phyloP scores from a whole-genome alignment of 2,797 vertebrate genomes.

The Decapterus maruadsi region DNA sequence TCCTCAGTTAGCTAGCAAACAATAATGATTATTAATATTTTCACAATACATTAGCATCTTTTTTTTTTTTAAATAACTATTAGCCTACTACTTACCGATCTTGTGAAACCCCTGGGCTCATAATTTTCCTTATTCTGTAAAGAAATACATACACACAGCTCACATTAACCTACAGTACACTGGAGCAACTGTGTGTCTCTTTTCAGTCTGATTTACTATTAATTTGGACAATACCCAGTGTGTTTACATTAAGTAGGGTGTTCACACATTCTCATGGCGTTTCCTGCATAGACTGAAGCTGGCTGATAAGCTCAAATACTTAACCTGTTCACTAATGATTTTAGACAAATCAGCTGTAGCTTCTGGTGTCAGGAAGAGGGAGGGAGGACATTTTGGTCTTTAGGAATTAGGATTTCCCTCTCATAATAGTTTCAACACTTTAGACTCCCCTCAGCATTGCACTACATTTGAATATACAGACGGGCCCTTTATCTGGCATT shows the following conservation, averaged over 20 bases:
- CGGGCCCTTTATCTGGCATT: background rate
- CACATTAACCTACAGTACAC: background rate
- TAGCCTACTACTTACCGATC: constrained; percentile 70
- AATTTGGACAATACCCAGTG: too few species aligned
- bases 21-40: background rate
- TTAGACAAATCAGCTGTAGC: background rate
- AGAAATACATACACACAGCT: constrained; percentile 29
- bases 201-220: background rate
- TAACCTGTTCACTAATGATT: background rate
- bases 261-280: background rate
- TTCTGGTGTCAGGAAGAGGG: background rate
- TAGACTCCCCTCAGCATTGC: background rate
- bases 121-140: constrained; percentile 87
- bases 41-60: too few species aligned
- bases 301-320: background rate
- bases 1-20: background rate
- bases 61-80: background rate
- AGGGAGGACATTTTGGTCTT: background rate
- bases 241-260: background rate
- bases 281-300: background rate
- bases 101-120: constrained; percentile 69
- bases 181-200: background rate
- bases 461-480: background rate
- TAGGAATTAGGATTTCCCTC: background rate
- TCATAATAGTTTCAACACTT: background rate